Evolutionary conservation across 1,140 invertebrate genomes (phyloP).

Genomic region (Acarapis woodi): DNA sequence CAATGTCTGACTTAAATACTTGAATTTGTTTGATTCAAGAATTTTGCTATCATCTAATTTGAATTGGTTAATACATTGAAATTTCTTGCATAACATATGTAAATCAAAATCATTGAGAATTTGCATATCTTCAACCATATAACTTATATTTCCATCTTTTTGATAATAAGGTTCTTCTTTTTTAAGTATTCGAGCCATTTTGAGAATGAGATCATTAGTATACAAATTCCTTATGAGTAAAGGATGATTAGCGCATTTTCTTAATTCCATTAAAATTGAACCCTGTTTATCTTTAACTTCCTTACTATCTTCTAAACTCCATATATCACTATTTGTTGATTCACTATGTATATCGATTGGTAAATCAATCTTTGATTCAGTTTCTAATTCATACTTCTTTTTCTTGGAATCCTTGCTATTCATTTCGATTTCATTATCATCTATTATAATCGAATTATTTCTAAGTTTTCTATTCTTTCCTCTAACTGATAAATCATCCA

Average conservation of each 20-base stretch:
- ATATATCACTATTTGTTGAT: not conserved
- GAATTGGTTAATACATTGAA: conserved; percentile 19
- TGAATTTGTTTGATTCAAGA: conserved; percentile 35
- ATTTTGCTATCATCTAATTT: conserved; percentile 18
- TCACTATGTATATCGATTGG: too few species aligned
- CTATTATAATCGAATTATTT: too few species aligned
- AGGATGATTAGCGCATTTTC: conserved; percentile 66
- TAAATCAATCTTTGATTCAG: too few species aligned
- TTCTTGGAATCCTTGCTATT: too few species aligned
- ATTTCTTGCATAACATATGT: conserved; percentile 36
- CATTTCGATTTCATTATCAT: too few species aligned
- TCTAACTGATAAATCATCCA: too few species aligned
- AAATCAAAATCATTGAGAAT: conserved; percentile 74
- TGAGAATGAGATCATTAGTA: conserved; percentile 28
- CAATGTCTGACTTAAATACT: conserved; percentile 54
- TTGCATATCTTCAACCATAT: conserved; percentile 55
- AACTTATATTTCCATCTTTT: conserved; percentile 44
- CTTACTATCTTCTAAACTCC: not conserved
- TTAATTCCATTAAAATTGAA: conserved; percentile 56
- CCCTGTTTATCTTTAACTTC: conserved; percentile 20
- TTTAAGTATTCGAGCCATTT: conserved; percentile 41
- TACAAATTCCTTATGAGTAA: conserved; percentile 48
- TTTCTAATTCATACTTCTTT: too few species aligned
- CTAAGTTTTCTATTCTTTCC: too few species aligned
- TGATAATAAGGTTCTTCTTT: conserved; percentile 30